These are phyloP conservation scores for Axinella damicornis DNA, from an alignment of 37 sponge, comb jelly and placozoan species.

Conservation along the genomic window DNA sequence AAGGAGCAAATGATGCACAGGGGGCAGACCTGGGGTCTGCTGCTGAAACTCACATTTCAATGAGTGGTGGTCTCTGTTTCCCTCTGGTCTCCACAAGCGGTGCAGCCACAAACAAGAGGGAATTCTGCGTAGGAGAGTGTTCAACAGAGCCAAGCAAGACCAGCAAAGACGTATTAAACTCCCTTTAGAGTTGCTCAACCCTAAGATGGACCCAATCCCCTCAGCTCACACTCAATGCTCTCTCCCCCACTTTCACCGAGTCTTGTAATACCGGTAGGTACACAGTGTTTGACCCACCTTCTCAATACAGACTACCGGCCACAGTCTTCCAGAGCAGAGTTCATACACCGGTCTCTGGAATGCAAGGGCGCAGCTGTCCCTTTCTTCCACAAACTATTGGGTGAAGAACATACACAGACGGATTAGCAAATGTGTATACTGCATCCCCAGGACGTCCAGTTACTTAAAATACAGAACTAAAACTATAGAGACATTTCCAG, in stretches of 20 bases:
- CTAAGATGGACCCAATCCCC: no score
- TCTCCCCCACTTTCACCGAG: no score
- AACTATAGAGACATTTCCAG: no score
- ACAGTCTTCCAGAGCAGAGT: slow-evolving; percentile 79
- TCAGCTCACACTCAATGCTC: no score
- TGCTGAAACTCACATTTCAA: slow-evolving; percentile 62
- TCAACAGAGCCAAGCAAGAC: neutral
- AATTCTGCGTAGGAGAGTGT: slow-evolving; percentile 42
- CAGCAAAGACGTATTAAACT: no score
- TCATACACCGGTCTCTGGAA: slow-evolving; percentile 72
- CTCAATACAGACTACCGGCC: slow-evolving; percentile 86
- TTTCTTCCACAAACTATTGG: slow-evolving; percentile 54
- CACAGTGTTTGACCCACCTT: slow-evolving; percentile 61
- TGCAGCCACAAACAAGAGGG: slow-evolving; percentile 68
- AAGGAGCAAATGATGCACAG: no score
- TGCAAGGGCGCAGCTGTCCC: slow-evolving; percentile 62
- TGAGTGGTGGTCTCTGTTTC: slow-evolving; percentile 53
- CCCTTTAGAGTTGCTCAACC: no score
- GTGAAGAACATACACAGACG: neutral
- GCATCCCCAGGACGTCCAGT: no score
- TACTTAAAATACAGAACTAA: no score
- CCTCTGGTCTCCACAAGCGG: slow-evolving; percentile 59
- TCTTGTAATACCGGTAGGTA: no score
- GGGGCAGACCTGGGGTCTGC: no score
- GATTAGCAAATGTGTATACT: neutral